Percentiles rank a stretch among this genome's conserved stretches.
phyloP scores from a whole-genome alignment of 2,888 invertebrate genomes.

The Cantharis nigra region DNA sequence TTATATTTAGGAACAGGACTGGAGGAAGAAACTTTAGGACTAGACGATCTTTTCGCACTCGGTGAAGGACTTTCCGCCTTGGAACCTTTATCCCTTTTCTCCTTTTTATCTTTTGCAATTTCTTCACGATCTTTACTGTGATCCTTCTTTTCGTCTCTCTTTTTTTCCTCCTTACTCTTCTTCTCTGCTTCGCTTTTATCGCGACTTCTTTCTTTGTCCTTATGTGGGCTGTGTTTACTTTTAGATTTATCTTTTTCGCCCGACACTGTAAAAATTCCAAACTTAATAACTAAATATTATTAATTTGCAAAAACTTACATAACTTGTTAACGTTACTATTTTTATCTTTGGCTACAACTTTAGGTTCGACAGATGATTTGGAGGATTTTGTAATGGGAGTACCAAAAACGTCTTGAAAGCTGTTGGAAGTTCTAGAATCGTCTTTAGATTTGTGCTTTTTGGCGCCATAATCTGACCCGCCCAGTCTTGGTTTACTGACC shows the following conservation, averaged over 20 bases:
- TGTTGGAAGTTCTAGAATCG: conserved; percentile 52
- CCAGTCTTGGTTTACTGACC: conserved; percentile 73
- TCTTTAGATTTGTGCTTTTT: conserved; percentile 54
- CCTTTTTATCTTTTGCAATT: conserved; percentile 59
- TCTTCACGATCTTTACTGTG: conserved; percentile 60
- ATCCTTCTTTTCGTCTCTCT: conserved; percentile 44
- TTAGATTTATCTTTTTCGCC: conserved; percentile 49
- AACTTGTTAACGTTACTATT: conserved; percentile 32
- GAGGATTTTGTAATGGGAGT: conserved; percentile 78
- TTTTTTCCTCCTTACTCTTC: conserved; percentile 57
- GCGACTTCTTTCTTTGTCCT: conserved; percentile 59
- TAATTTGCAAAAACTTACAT: conserved; percentile 17
- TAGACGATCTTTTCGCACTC: conserved; percentile 48
- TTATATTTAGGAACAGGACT: conserved; percentile 39
- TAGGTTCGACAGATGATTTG: conserved; percentile 71
- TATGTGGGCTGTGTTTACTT: conserved; percentile 63
- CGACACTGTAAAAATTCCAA: conserved; percentile 36
- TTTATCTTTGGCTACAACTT: conserved; percentile 43
- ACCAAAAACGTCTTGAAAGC: conserved; percentile 83
- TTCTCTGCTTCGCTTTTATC: conserved; percentile 56
- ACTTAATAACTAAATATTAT: background rate
- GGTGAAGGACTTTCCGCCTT: conserved; percentile 46
- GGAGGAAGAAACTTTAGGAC: conserved; percentile 45
- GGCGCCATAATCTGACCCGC: conserved; percentile 54
- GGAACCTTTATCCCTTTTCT: conserved; percentile 57